phyloP scores from a whole-genome alignment of 2,113 vertebrate species.

The Urocolius indicus region DNA sequence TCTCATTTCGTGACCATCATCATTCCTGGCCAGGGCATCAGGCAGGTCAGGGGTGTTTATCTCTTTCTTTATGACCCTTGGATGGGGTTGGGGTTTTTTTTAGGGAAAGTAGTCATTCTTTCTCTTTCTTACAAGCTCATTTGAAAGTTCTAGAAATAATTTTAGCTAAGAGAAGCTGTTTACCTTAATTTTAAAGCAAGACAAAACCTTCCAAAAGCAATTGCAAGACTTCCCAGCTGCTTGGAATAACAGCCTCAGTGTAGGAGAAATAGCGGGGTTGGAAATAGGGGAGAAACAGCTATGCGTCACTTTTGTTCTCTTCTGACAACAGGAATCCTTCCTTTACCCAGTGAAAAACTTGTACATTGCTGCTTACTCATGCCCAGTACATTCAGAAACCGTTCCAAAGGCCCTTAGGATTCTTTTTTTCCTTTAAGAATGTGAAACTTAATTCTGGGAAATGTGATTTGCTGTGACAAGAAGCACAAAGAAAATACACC shows the following conservation, averaged over 20 bases:
- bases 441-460: neutral
- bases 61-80: conserved; percentile 50
- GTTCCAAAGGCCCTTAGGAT: neutral
- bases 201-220: neutral
- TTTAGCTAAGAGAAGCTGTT: neutral
- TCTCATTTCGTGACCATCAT: conserved; percentile 65
- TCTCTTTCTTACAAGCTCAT: conserved; percentile 9
- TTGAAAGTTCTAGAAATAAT: conserved; percentile 5
- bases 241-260: neutral
- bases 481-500: neutral
- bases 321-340: neutral
- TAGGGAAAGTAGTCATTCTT: neutral
- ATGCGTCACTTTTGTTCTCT: neutral
- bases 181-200: conserved; percentile 2
- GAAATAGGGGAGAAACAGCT: neutral
- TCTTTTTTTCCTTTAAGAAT: neutral
- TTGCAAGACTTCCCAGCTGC: neutral
- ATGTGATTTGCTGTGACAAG: neutral
- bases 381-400: neutral
- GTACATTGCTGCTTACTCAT: neutral
- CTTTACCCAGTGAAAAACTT: neutral
- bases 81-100: neutral
- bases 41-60: conserved; percentile 55
- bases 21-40: conserved; percentile 34
- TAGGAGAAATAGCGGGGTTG: neutral